Conservation (phyloP, 1,140 invertebrate genomes). For the Cyclina sinensis region DNA sequence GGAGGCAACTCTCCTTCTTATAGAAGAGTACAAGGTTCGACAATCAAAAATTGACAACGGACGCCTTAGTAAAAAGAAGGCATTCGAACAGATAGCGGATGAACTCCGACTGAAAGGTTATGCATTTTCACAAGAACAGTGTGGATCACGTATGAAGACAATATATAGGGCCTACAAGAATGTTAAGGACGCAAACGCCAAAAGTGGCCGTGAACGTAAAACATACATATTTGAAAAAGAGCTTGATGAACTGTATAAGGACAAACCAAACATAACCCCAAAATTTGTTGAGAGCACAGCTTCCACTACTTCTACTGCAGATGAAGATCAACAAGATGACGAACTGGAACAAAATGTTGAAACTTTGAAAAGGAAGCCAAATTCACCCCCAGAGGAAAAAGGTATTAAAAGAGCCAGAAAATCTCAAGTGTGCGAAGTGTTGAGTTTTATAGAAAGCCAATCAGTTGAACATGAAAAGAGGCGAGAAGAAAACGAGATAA, state of each 20-base stretch:
- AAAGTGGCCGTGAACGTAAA: not conserved
- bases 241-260: not conserved
- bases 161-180: conserved; percentile 36
- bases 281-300: not conserved
- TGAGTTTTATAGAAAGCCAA: no score
- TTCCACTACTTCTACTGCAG: no score
- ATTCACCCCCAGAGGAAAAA: no score
- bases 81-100: not conserved
- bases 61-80: conserved; percentile 19
- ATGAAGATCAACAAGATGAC: no score
- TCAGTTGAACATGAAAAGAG: no score
- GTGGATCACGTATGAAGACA: conserved; percentile 16
- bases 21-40: conserved; percentile 19
- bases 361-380: no score
- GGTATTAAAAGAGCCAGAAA: no score
- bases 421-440: no score
- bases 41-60: conserved; percentile 14
- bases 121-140: conserved; percentile 6
- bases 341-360: no score
- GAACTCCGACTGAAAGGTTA: conserved; percentile 9
- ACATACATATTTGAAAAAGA: not conserved
- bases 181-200: conserved; percentile 25
- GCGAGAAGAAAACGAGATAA: no score
- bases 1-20: conserved; percentile 22
- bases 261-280: not conserved